Evolutionary conservation across 1,140 invertebrate species (phyloP), one percentile per base, ranked within the genome.

Genomic region (Steinernema feltiae): DNA sequence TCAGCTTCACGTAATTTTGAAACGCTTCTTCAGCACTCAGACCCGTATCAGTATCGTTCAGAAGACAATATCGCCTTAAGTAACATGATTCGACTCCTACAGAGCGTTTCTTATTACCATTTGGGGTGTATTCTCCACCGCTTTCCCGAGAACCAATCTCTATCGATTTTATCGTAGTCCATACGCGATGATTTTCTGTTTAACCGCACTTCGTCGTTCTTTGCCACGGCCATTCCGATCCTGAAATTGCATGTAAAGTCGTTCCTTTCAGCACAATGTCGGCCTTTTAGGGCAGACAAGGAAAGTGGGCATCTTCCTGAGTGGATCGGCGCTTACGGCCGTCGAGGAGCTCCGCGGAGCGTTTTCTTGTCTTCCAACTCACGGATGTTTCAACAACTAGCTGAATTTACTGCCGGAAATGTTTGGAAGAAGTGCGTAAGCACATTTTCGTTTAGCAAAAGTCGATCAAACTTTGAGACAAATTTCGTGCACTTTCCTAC

Each of bases 101-200:
- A 0, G 7, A 41, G 17, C 30, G 30, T 21, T 63, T 7, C 24
- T 12, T 1, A 72, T 30, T 24, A 84, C 83, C 85, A 86, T 53
- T 86, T 77, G n/a, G 85, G 85, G 73, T 85, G 84, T 32, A 85
- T 71, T 2, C 77, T 77, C 84, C 84, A 86, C 31, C 84, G 71
- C 30, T 81, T 77, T 12, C 73, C 84, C 27, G 73, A 31, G 32
- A 86, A 74, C 84, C 84, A 86, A 31, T 74, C 75, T 72, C 82
- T 27, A 30, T 83, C 69, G 18, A 86, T 75, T 24, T 70, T 35
- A 21, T 73, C 46, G 48, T 82, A 84, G 27, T 83, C 75, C 35
- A 80, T 76, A 30, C 73, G 48, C 35, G 32, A 31, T 29, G 46
- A n/a, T 69, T 78, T 71, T 30, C 82, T 48, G 15, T 71, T 72